A percentile compares a stretch with the other conserved stretches of the same genome.
Conservation (phyloP, 2,888 invertebrate genomes). For the Copidosoma aretas region DNA sequence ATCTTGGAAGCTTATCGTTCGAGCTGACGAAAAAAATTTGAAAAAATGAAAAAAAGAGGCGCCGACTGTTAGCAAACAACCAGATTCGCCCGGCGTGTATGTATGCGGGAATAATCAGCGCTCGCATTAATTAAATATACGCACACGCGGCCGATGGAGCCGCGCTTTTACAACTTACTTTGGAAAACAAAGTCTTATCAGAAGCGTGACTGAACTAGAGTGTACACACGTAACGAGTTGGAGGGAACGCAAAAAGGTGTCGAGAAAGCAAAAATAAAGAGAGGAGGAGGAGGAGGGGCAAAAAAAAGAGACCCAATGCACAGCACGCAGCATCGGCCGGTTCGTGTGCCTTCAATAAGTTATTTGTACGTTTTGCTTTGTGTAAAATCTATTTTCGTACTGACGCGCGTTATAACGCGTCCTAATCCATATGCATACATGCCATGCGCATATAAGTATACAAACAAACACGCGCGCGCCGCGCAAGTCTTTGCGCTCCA, state of each 20-base stretch:
- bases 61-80: no score
- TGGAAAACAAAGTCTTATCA: conserved; percentile 9
- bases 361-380: conserved; percentile 30
- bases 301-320: neutral
- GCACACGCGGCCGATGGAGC: neutral
- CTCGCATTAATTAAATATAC: neutral
- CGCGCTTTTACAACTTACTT: conserved; percentile 17
- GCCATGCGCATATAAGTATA: neutral
- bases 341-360: neutral
- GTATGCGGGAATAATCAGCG: no score
- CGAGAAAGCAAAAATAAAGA: neutral
- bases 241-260: no score
- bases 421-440: no score
- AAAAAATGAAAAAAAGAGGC: no score
- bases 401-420: conserved; percentile 9
- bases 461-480: neutral
- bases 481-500: no score
- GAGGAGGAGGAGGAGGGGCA: neutral
- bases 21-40: no score
- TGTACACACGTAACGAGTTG: no score
- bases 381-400: conserved; percentile 38
- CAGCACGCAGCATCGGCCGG: neutral
- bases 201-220: neutral
- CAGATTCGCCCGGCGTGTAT: no score
- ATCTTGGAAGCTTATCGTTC: no score